A percentile compares a stretch with the other conserved stretches of the same genome.
Conservation (phyloP, 1,140 invertebrate genomes). For the Drosophila pachea region DNA sequence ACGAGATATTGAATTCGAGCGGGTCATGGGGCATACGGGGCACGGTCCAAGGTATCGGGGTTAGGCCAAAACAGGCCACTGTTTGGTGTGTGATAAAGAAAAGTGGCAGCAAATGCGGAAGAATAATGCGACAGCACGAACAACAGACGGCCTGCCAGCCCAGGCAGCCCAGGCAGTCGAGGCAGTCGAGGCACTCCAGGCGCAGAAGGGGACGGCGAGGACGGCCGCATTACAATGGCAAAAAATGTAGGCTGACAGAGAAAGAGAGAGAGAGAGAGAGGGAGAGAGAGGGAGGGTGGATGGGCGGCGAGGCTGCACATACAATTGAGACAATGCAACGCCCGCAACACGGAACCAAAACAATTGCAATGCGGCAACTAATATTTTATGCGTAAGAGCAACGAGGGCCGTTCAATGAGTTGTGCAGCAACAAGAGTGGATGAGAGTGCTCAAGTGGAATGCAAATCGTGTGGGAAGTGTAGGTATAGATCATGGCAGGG, state of each 20-base stretch:
- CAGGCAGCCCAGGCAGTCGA: constrained; percentile 10
- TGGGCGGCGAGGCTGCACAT: background rate
- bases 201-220: background rate
- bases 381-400: constrained; percentile 74
- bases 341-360: constrained; percentile 62
- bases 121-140: constrained; percentile 77
- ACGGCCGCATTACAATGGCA: constrained; percentile 57
- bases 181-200: background rate
- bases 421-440: background rate
- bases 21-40: constrained; percentile 12
- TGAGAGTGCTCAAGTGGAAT: background rate
- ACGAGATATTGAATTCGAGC: constrained; percentile 77
- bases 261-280: background rate
- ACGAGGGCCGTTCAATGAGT: constrained; percentile 22
- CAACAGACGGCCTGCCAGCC: constrained; percentile 42
- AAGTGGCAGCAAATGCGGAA: constrained; percentile 76
- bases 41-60: constrained; percentile 30
- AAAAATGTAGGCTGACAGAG: constrained; percentile 53
- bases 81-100: constrained; percentile 66
- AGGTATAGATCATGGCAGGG: too few species aligned
- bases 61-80: constrained; percentile 44
- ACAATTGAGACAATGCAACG: constrained; percentile 65
- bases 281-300: background rate
- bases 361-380: constrained; percentile 74
- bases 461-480: background rate